These are phyloP conservation scores for Picathartes gymnocephalus DNA, from an alignment of 2,113 vertebrate species.

Conservation along the genomic window DNA sequence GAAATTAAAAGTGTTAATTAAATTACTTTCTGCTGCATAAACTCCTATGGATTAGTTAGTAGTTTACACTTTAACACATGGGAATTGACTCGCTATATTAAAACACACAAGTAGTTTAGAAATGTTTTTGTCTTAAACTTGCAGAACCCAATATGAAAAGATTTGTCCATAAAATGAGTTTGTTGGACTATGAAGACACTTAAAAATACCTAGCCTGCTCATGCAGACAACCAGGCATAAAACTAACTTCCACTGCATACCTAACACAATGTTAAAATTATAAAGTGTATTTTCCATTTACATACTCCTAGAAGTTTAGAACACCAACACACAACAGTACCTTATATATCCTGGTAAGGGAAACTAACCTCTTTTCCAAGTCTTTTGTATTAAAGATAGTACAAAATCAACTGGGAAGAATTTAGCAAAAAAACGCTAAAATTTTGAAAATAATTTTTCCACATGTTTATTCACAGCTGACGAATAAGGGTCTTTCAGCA, in stretches of 20 bases:
- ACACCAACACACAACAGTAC: accelerated
- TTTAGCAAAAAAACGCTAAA: not conserved
- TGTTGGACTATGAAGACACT: not conserved
- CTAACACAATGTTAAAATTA: not conserved
- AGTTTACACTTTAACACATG: not conserved
- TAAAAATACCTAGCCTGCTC: not conserved
- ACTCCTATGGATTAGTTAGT: not conserved
- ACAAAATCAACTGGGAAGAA: not conserved
- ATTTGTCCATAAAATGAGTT: not conserved
- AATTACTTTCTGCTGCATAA: slow-evolving; percentile 5
- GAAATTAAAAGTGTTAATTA: slow-evolving; percentile 58
- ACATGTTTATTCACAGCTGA: not conserved
- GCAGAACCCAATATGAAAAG: not conserved
- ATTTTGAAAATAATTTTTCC: not conserved
- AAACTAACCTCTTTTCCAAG: not conserved
- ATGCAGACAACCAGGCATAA: not conserved
- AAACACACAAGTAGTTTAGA: not conserved
- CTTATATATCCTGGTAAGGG: not conserved
- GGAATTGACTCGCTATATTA: not conserved
- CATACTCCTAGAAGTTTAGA: not conserved
- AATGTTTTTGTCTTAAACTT: not conserved
- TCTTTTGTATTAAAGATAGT: not conserved
- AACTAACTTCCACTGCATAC: not conserved
- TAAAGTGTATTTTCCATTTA: not conserved
- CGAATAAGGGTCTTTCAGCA: not conserved